phyloP scores from a whole-genome alignment of 2,113 vertebrate genomes.

The Clarias magur region DNA sequence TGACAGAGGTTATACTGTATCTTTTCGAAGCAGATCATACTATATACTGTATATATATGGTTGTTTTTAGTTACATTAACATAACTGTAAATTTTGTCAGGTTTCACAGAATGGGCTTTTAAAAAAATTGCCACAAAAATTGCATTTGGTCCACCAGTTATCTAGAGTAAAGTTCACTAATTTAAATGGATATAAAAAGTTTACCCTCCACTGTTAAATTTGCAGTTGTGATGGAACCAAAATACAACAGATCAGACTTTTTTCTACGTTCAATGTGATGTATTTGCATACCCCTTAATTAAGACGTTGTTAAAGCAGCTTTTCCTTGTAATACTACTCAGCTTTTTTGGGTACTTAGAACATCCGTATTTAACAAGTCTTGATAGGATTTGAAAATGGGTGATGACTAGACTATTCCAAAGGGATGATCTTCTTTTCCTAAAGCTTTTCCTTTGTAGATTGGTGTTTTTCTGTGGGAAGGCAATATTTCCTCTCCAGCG shows the following conservation, averaged over 20 bases:
- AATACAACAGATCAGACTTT: neutral
- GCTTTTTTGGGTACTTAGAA: neutral
- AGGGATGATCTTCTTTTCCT: neutral
- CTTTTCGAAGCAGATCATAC: neutral
- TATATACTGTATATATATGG: neutral
- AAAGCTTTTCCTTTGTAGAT: neutral
- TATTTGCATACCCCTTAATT: neutral
- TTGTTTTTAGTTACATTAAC: neutral
- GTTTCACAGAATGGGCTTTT: neutral
- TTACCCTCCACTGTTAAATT: neutral
- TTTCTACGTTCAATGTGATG: neutral
- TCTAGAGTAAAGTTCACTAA: neutral
- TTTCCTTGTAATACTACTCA: neutral
- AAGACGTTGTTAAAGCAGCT: neutral
- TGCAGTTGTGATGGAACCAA: neutral
- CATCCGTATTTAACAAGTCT: neutral
- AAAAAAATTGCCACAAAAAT: neutral
- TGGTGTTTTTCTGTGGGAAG: neutral
- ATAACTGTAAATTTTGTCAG: conserved; percentile 19
- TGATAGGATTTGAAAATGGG: neutral
- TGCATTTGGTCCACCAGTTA: neutral
- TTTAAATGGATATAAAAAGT: neutral
- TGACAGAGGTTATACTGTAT: conserved; percentile 5
- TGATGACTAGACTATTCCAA: neutral
- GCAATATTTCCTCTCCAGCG: neutral